Conservation (phyloP, 2,888 invertebrate genomes). For the Drosophila gaucha region DNA sequence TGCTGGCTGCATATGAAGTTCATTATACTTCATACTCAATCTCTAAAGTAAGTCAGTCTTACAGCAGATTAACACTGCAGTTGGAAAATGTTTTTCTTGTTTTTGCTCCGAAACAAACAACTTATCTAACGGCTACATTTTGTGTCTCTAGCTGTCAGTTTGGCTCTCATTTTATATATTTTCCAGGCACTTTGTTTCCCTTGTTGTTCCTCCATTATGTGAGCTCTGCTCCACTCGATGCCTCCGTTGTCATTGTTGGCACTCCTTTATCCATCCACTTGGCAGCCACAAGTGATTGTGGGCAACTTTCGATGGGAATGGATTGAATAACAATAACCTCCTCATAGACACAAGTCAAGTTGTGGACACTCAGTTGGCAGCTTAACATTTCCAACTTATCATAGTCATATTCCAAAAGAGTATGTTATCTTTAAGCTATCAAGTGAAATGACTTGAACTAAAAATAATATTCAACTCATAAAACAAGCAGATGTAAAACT, state of each 20-base stretch:
- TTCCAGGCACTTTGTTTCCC: constrained; percentile 31
- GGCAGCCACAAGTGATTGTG: constrained; percentile 40
- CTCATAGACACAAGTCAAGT: neutral
- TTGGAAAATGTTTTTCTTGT: too few species aligned
- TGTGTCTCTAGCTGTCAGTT: neutral
- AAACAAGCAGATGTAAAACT: too few species aligned
- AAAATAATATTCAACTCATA: too few species aligned
- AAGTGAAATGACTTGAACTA: neutral
- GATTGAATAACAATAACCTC: constrained; percentile 35
- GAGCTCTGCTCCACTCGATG: constrained; percentile 18
- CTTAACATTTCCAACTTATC: neutral
- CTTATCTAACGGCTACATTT: neutral
- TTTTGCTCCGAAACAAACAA: constrained; percentile 1
- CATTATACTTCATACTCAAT: neutral
- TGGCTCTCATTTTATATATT: too few species aligned
- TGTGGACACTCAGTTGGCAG: neutral
- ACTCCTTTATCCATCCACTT: constrained; percentile 32
- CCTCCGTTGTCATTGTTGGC: constrained; percentile 35
- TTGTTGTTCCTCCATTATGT: constrained; percentile 23
- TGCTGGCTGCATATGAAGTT: neutral
- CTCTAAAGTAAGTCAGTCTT: neutral
- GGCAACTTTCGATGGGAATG: constrained; percentile 4
- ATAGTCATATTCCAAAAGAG: neutral
- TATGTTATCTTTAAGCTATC: constrained; percentile 2
- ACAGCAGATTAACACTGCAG: constrained; percentile 8